phyloP scores from a whole-genome alignment of 2,797 vertebrate species.

The Parauchenoglanis punctatus region DNA sequence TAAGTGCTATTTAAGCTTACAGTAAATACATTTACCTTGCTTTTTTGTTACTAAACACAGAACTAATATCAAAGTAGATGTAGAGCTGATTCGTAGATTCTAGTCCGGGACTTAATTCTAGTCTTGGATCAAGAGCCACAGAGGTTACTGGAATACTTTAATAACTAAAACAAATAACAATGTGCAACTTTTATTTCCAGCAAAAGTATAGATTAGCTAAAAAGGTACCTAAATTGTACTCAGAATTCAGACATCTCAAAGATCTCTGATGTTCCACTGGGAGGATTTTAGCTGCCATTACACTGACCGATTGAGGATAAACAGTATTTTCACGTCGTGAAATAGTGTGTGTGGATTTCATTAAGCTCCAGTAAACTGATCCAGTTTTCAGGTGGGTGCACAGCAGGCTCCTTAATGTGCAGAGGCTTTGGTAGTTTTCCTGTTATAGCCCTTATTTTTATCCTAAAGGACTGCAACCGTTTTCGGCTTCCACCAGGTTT shows the following conservation, averaged over 20 bases:
- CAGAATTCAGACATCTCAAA: slow-evolving; percentile 15
- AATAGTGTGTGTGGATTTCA: slow-evolving; percentile 22
- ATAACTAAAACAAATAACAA: slow-evolving; percentile 10
- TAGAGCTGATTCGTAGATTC: neutral
- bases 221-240: slow-evolving; percentile 15
- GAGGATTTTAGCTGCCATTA: slow-evolving; percentile 39
- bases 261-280: slow-evolving; percentile 1
- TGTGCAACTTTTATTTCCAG: slow-evolving; percentile 18
- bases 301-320: slow-evolving; percentile 29
- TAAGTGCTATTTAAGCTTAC: slow-evolving; percentile 3
- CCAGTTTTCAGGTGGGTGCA: slow-evolving; percentile 45
- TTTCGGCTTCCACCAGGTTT: slow-evolving; percentile 33
- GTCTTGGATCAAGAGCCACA: slow-evolving; percentile 7
- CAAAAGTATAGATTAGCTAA: slow-evolving; percentile 19
- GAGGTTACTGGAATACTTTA: neutral
- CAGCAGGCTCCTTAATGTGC: slow-evolving; percentile 21
- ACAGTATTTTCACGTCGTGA: slow-evolving; percentile 18
- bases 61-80: neutral
- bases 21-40: neutral
- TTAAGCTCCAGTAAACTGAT: slow-evolving; percentile 37
- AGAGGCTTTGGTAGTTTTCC: slow-evolving; percentile 39
- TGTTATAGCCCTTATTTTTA: slow-evolving; percentile 41
- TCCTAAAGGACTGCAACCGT: slow-evolving; percentile 15
- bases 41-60: neutral
- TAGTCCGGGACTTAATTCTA: neutral